Evolutionary conservation across 2,797 vertebrate species (phyloP), one percentile per base, ranked within the genome.

Genomic region (Eptatretus atami): DNA sequence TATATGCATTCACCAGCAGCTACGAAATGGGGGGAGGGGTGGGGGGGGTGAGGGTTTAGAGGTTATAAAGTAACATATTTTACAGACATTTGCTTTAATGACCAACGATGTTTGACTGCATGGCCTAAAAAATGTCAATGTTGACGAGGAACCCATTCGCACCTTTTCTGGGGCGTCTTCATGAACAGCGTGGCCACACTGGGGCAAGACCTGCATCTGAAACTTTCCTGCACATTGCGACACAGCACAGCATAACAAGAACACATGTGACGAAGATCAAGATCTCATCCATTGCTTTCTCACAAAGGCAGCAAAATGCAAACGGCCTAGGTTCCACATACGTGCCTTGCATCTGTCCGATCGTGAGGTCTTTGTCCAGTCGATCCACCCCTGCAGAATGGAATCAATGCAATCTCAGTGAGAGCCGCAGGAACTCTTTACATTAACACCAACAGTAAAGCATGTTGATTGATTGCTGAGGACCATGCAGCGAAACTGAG

Each of bases 271-370:
- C 19, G 6, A 65, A 24, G 31, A 15, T 61, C 44, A 12, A 11
- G 11, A 63, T 11, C 14, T 65, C 15, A 13, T 15, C 5, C 52
- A 53, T 57, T 19, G 10, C 12, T 53, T 52, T 19, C 53, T 44
- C 52, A 44, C 15, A 54, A 24, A 54, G 15, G 31, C 2, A 44
- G 55, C 24, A n/a, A 60, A 60, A 60, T n/a, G 24, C 24, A 60
- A 19, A 6, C 15, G 15, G 24, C 24, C 55, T 10, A 24, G 55
- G 24, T 60, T 60, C 15, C 15, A n/a, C 6, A 60, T n/a, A n/a
- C 67, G 74, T 74, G 94, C 90, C 92, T 80, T 98, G 90, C 92
- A 98, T 98, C 72, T 98, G 92, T 70, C 92, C 92, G 71, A 98
- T 98, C 63, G 90, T 98, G 63, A 98, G 81, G 72, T 98, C 92